Evolutionary conservation across 2,797 vertebrate species (phyloP).

Genomic region (Acipenser transmontanus): DNA sequence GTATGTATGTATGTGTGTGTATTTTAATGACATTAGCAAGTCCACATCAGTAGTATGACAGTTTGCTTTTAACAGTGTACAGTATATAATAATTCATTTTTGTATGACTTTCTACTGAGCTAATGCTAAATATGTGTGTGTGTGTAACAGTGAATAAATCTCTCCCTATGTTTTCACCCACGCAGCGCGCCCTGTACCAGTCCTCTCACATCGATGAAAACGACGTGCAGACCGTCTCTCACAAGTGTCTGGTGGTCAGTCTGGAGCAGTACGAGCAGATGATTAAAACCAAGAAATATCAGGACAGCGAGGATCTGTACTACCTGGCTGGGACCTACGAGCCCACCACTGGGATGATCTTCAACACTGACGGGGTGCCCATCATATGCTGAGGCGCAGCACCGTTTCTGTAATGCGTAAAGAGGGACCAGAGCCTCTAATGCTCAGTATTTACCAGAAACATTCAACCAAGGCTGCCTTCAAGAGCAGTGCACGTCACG

Average conservation of each 20-base stretch:
- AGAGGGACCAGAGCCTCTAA: slow-evolving; percentile 18
- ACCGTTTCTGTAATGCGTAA: slow-evolving; percentile 13
- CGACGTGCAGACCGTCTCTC: slow-evolving; percentile 96
- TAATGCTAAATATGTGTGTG: too few species aligned
- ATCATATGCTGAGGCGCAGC: slow-evolving; percentile 77
- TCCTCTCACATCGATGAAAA: slow-evolving; percentile 97
- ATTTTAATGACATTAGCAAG: not conserved
- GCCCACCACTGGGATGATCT: slow-evolving; percentile 98
- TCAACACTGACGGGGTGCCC: slow-evolving; percentile 92
- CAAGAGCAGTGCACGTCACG: not conserved
- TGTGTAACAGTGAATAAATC: not conserved
- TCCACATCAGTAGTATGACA: not conserved
- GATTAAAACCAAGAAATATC: slow-evolving; percentile 92
- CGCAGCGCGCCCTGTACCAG: slow-evolving; percentile 92
- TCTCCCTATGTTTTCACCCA: not conserved
- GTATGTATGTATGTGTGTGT: not conserved
- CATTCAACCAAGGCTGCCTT: slow-evolving; percentile 19
- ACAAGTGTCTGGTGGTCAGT: slow-evolving; percentile 96
- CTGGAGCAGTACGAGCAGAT: slow-evolving; percentile 96
- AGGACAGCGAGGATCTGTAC: slow-evolving; percentile 97
- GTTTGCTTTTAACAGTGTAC: not conserved
- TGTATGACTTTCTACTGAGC: too few species aligned
- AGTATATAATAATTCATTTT: not conserved
- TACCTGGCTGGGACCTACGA: slow-evolving; percentile 97
- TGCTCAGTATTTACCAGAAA: slow-evolving; percentile 20